Conservation (phyloP, 2,888 invertebrate genomes). For the Hyalella azteca region DNA sequence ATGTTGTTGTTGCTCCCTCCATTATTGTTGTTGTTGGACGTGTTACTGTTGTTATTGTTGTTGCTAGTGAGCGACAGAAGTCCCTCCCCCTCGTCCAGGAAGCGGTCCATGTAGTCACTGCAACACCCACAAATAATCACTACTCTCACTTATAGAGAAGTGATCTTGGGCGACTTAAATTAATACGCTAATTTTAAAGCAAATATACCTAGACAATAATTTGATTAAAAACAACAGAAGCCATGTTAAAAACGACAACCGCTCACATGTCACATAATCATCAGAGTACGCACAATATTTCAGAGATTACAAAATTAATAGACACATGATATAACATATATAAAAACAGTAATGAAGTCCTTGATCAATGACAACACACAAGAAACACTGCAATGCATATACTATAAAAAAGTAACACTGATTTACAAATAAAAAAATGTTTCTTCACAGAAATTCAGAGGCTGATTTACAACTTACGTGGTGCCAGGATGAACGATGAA, state of each 20-base stretch:
- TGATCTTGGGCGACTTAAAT: conserved; percentile 33
- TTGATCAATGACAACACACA: neutral
- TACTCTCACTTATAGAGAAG: conserved; percentile 58
- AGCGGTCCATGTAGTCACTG: conserved; percentile 89
- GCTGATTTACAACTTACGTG: conserved; percentile 75
- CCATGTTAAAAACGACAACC: too few species aligned
- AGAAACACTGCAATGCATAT: neutral
- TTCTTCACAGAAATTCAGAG: neutral
- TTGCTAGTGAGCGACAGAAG: conserved; percentile 40
- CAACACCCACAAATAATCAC: conserved; percentile 60
- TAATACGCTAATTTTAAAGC: neutral
- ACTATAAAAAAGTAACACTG: neutral
- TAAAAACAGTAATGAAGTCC: neutral
- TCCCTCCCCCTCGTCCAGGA: conserved; percentile 73
- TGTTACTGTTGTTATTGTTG: conserved; percentile 46
- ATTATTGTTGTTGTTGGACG: conserved; percentile 44
- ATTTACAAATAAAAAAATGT: neutral
- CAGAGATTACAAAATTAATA: neutral
- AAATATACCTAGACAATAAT: too few species aligned
- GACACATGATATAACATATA: neutral
- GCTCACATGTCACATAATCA: too few species aligned
- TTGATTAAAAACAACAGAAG: too few species aligned
- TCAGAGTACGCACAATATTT: too few species aligned
- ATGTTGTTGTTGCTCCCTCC: conserved; percentile 37
- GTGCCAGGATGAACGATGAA: conserved; percentile 89